These are phyloP conservation scores for Gari tellinella DNA, from an alignment of 2,888 invertebrate genomes.

Conservation along the genomic window DNA sequence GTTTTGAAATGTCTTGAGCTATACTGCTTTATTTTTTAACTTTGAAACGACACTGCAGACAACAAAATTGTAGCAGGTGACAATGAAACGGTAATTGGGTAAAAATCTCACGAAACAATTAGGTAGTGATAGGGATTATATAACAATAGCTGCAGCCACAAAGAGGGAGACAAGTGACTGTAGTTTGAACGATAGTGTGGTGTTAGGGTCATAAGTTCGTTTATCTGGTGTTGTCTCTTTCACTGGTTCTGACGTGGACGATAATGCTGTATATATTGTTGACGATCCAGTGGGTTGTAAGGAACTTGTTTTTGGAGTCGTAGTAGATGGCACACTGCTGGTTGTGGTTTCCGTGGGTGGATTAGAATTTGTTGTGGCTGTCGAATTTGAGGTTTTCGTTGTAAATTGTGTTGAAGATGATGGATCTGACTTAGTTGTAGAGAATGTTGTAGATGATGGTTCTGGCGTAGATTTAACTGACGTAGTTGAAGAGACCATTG, in stretches of 20 bases:
- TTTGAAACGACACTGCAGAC: no score
- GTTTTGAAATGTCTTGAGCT: no score
- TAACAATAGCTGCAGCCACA: constrained; percentile 36
- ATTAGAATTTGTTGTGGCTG: not conserved
- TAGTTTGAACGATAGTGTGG: constrained; percentile 42
- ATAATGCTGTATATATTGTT: not conserved
- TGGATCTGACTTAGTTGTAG: not conserved
- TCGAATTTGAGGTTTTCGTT: not conserved
- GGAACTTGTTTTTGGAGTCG: not conserved
- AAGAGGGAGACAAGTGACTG: constrained; percentile 56
- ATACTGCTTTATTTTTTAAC: no score
- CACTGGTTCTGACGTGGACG: no score
- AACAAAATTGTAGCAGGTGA: no score
- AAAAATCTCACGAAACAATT: not conserved
- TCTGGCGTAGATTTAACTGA: not conserved
- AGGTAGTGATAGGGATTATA: constrained; percentile 8
- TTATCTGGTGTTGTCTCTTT: no score
- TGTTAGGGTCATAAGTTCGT: no score
- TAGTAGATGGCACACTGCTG: not conserved
- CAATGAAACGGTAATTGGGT: no score
- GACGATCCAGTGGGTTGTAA: not conserved
- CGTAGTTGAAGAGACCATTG: not conserved
- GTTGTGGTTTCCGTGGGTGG: not conserved
- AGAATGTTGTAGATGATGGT: not conserved
- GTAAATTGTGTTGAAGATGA: not conserved